Evolutionary conservation across 2,888 invertebrate genomes (phyloP).

Genomic region (Lomographa bimaculata): DNA sequence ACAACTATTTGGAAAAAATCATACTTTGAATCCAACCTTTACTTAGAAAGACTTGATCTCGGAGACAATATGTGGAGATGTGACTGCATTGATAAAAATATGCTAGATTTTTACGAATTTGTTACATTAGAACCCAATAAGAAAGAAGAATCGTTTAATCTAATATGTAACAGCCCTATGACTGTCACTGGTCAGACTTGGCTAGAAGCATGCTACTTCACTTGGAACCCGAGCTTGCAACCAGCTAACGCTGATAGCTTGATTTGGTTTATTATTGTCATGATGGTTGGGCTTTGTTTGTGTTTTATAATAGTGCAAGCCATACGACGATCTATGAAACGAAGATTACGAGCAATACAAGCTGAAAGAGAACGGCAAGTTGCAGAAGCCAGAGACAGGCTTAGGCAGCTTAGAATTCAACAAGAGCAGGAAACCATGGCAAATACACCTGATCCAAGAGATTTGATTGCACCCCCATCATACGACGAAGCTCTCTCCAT

Average conservation of each 20-base stretch:
- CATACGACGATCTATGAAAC: constrained; percentile 81
- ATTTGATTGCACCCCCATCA: constrained; percentile 87
- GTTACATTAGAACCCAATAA: constrained; percentile 83
- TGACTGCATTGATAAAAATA: constrained; percentile 84
- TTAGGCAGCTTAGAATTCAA: constrained; percentile 79
- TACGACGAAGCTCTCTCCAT: constrained; percentile 91
- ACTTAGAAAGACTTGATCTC: constrained; percentile 83
- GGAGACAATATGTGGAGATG: constrained; percentile 91
- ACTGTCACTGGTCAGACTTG: constrained; percentile 86
- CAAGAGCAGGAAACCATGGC: constrained; percentile 80
- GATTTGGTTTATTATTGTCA: constrained; percentile 84
- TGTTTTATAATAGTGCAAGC: constrained; percentile 80
- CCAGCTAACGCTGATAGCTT: constrained; percentile 71
- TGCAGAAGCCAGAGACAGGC: constrained; percentile 82
- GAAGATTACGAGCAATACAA: constrained; percentile 74
- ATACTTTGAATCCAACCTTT: constrained; percentile 84
- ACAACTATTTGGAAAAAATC: constrained; percentile 84
- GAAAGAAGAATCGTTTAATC: constrained; percentile 71
- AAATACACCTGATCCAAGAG: constrained; percentile 87
- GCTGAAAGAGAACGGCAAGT: constrained; percentile 82
- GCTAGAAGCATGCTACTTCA: constrained; percentile 86
- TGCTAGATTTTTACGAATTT: constrained; percentile 85
- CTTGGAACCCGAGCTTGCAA: constrained; percentile 81
- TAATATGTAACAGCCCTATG: constrained; percentile 87
- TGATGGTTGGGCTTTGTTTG: constrained; percentile 79